phyloP scores from a whole-genome alignment of 2,888 invertebrate genomes.

The Conomelus anceps region DNA sequence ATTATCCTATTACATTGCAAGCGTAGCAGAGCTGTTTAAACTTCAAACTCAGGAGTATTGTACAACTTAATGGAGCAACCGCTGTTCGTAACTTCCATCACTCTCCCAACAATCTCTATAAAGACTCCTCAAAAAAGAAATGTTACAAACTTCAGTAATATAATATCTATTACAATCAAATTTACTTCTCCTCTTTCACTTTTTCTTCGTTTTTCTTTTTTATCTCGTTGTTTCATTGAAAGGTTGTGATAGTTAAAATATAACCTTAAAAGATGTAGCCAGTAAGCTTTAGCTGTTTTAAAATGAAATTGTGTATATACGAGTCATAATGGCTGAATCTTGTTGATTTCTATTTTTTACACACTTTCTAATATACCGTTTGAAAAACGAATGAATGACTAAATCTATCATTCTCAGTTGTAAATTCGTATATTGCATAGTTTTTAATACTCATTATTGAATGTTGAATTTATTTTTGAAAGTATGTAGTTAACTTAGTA shows the following conservation, averaged over 20 bases:
- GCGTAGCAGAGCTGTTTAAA: background rate
- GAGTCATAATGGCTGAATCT: background rate
- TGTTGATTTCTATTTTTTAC: background rate
- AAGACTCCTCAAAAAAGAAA: background rate
- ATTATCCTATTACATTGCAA: too few relatives aligned
- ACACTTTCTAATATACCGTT: background rate
- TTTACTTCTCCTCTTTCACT: background rate
- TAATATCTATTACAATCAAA: background rate
- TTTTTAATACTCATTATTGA: background rate
- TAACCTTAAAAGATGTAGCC: background rate
- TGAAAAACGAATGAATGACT: background rate
- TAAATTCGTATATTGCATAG: background rate
- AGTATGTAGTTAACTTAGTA: background rate
- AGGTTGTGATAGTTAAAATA: background rate
- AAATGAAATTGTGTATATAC: background rate
- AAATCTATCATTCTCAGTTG: background rate
- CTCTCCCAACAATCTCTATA: background rate
- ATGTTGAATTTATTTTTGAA: background rate
- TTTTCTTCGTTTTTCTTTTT: background rate
- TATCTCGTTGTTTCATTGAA: too few relatives aligned
- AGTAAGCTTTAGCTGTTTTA: background rate
- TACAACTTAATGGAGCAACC: background rate
- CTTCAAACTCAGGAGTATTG: background rate
- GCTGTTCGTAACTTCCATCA: background rate
- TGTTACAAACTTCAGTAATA: background rate